These are phyloP conservation scores for Archaeoteleia sp. DNA, from an alignment of 2,888 invertebrate species.

Conservation along the genomic window DNA sequence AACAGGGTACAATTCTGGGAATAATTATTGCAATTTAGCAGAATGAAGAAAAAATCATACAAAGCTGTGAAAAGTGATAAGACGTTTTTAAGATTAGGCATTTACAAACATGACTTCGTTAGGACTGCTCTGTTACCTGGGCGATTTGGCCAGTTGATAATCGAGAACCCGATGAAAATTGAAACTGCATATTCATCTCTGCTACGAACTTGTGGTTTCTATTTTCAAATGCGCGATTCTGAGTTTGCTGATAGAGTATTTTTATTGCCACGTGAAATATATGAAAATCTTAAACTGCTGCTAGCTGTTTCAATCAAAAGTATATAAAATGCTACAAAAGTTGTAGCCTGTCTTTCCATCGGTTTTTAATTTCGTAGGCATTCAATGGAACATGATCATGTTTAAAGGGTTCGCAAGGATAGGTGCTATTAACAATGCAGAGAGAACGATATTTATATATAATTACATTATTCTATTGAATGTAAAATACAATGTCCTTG, in stretches of 20 bases:
- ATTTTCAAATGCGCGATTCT: conserved; percentile 1
- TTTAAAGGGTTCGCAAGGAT: conserved; percentile 22
- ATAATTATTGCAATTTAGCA: conserved; percentile 9
- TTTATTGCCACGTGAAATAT: conserved; percentile 4
- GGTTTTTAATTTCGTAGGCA: conserved; percentile 4
- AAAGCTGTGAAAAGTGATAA: conserved; percentile 18
- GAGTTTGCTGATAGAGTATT: conserved; percentile 16
- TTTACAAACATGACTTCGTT: conserved; percentile 1
- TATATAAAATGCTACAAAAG: conserved; percentile 8
- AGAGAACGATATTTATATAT: conserved; percentile 5
- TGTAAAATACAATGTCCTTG: conserved; percentile 27
- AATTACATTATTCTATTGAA: conserved; percentile 17
- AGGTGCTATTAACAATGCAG: conserved; percentile 20
- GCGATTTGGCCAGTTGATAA: conserved; percentile 25
- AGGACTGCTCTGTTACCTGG: conserved; percentile 4
- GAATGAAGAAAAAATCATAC: conserved; percentile 3
- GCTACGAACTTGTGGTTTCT: not conserved
- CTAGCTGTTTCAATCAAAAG: conserved; percentile 21
- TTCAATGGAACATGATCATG: not conserved
- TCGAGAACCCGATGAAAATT: conserved; percentile 2
- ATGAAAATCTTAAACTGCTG: conserved; percentile 18
- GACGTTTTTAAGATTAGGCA: conserved; percentile 7
- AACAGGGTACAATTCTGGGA: conserved; percentile 36
- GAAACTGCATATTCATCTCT: too few species aligned
- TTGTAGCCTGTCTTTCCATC: conserved; percentile 4